phyloP scores from a whole-genome alignment of 2,888 invertebrate genomes.

The Sarcophaga variegata region DNA sequence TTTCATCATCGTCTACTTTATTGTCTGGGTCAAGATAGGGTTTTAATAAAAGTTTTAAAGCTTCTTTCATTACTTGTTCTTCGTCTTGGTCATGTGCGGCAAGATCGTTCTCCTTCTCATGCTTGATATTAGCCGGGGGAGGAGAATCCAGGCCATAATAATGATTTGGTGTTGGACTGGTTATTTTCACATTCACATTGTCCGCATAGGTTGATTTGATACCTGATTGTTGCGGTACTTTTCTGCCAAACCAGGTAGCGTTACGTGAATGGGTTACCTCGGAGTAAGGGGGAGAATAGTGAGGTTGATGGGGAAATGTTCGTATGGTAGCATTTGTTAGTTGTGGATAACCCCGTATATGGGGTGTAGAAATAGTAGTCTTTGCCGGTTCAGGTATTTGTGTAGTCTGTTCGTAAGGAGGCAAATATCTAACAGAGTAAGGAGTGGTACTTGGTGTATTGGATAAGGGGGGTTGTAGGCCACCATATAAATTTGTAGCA shows the following conservation, averaged over 20 bases:
- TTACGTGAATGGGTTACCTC: slow-evolving; percentile 78
- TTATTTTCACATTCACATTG: slow-evolving; percentile 41
- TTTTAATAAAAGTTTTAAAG: slow-evolving; percentile 77
- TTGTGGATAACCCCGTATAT: slow-evolving; percentile 73
- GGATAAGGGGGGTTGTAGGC: slow-evolving; percentile 71
- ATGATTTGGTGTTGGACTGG: slow-evolving; percentile 11
- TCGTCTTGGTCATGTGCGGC: slow-evolving; percentile 48
- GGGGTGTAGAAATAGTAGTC: slow-evolving; percentile 62
- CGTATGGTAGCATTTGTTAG: slow-evolving; percentile 71
- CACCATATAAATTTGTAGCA: slow-evolving; percentile 69
- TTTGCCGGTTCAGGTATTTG: slow-evolving; percentile 40
- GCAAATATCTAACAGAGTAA: background rate
- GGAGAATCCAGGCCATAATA: background rate
- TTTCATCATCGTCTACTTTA: slow-evolving; percentile 73
- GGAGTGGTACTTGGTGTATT: background rate
- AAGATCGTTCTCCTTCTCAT: slow-evolving; percentile 18
- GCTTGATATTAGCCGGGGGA: slow-evolving; percentile 13
- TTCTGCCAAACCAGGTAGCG: slow-evolving; percentile 72
- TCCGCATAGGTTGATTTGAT: slow-evolving; percentile 38
- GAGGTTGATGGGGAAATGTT: slow-evolving; percentile 72
- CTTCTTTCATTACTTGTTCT: slow-evolving; percentile 76
- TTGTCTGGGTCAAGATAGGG: slow-evolving; percentile 78
- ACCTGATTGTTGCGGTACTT: slow-evolving; percentile 64
- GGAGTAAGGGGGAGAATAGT: slow-evolving; percentile 79
- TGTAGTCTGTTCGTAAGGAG: slow-evolving; percentile 25